These are phyloP conservation scores for Bicyclus anynana DNA, from an alignment of 1,140 invertebrate genomes.

Conservation along the genomic window DNA sequence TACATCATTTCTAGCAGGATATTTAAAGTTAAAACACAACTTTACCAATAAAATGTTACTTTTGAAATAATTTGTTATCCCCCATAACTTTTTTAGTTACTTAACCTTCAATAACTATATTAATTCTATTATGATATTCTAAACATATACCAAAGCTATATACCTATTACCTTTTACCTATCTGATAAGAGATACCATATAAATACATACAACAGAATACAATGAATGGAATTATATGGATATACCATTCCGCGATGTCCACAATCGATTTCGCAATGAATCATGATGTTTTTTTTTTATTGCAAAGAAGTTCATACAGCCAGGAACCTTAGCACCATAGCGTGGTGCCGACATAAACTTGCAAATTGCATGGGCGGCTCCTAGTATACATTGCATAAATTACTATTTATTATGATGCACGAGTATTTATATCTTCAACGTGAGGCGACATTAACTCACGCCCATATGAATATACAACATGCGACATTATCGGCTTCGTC, in stretches of 20 bases:
- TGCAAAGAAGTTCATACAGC: conserved; percentile 5
- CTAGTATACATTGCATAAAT: conserved; percentile 9
- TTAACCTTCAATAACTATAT: not conserved
- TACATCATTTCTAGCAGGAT: too few relatives aligned
- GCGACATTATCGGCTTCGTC: conserved; percentile 55
- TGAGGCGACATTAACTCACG: conserved; percentile 35
- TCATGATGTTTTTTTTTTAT: conserved; percentile 20
- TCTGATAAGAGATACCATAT: not conserved
- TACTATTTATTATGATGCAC: conserved; percentile 19
- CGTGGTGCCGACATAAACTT: conserved; percentile 24
- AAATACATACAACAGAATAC: conserved; percentile 13
- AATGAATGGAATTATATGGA: conserved; percentile 17
- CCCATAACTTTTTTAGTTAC: not conserved
- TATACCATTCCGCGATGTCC: too few relatives aligned
- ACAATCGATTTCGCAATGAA: conserved; percentile 29
- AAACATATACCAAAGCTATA: too few relatives aligned
- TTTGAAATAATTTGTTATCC: too few relatives aligned
- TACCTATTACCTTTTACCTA: too few relatives aligned
- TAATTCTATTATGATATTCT: too few relatives aligned
- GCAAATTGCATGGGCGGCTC: conserved; percentile 39
- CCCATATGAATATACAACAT: conserved; percentile 35
- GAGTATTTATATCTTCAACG: conserved; percentile 40
- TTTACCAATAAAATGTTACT: too few relatives aligned
- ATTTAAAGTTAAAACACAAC: too few relatives aligned
- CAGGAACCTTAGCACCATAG: not conserved